These are phyloP conservation scores for Gryllus longicercus DNA, from an alignment of 2,888 invertebrate genomes.

Conservation along the genomic window DNA sequence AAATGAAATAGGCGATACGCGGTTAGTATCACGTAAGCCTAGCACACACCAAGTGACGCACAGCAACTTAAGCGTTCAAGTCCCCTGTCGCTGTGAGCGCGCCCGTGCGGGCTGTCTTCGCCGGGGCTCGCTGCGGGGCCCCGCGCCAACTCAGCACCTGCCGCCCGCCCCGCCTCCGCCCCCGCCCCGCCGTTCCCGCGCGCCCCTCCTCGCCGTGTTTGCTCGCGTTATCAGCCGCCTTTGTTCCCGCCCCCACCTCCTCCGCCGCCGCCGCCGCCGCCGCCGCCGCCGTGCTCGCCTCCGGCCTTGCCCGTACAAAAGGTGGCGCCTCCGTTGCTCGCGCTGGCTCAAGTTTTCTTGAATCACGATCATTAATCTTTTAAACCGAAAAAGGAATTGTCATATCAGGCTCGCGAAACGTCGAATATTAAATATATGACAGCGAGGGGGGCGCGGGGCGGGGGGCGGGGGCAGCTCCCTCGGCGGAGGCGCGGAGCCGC, in stretches of 20 bases:
- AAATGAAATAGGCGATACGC: too few species aligned
- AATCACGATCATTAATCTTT: conserved; percentile 17
- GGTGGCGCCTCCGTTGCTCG: background rate
- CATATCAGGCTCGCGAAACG: conserved; percentile 32
- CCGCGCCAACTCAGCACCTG: background rate
- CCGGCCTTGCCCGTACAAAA: background rate
- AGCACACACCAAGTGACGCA: too few species aligned
- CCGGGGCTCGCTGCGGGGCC: background rate
- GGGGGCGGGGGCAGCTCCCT: background rate
- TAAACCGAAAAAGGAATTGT: conserved; percentile 30
- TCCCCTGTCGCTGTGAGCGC: background rate
- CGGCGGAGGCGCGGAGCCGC: background rate
- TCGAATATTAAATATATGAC: conserved; percentile 36
- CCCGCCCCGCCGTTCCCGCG: background rate
- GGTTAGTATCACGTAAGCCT: too few species aligned
- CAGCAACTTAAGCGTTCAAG: too few species aligned
- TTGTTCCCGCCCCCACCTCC: background rate
- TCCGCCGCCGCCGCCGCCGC: too few species aligned
- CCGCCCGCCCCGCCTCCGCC: background rate
- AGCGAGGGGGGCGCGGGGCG: conserved; percentile 3
- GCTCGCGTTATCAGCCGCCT: background rate
- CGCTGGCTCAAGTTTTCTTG: conserved; percentile 17
- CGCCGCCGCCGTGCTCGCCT: background rate
- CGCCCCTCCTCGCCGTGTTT: background rate
- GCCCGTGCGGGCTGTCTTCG: too few species aligned